These are phyloP conservation scores for Synergus umbraculus DNA, from an alignment of 2,888 invertebrate genomes.

Conservation along the genomic window DNA sequence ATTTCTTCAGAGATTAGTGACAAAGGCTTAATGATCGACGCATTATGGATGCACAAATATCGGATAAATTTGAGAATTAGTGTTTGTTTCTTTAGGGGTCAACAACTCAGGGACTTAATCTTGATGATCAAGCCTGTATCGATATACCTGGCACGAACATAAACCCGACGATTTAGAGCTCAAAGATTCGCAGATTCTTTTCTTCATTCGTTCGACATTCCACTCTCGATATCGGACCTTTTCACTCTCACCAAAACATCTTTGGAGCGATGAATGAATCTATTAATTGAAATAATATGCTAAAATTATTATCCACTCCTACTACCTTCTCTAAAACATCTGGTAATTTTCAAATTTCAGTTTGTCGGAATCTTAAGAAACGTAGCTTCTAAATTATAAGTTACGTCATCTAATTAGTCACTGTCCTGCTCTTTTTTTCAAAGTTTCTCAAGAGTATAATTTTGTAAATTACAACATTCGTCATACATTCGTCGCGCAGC, in stretches of 20 bases:
- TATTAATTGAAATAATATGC: constrained; percentile 54
- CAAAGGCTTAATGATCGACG: background rate
- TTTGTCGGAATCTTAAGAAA: too few species aligned
- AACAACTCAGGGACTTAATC: constrained; percentile 35
- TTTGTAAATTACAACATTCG: constrained; percentile 13
- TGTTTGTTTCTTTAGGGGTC: constrained; percentile 28
- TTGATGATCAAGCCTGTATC: constrained; percentile 14
- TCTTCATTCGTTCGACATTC: constrained; percentile 48
- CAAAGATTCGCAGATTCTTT: constrained; percentile 31
- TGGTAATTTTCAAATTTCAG: too few species aligned
- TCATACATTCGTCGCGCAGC: constrained; percentile 29
- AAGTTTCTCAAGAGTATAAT: background rate
- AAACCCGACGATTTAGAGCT: constrained; percentile 48
- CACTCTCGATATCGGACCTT: constrained; percentile 48
- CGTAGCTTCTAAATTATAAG: background rate
- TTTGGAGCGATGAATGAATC: constrained; percentile 51
- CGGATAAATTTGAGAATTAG: constrained; percentile 14
- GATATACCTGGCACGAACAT: constrained; percentile 40
- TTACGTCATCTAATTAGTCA: background rate
- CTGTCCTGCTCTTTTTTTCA: background rate
- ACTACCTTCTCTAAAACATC: too few species aligned
- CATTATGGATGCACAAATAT: constrained; percentile 10
- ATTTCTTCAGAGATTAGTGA: constrained; percentile 12
- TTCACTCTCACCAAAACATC: constrained; percentile 48
- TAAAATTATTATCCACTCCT: too few species aligned